phyloP scores from a whole-genome alignment of 2,888 invertebrate species.

The Conistra vaccinii region DNA sequence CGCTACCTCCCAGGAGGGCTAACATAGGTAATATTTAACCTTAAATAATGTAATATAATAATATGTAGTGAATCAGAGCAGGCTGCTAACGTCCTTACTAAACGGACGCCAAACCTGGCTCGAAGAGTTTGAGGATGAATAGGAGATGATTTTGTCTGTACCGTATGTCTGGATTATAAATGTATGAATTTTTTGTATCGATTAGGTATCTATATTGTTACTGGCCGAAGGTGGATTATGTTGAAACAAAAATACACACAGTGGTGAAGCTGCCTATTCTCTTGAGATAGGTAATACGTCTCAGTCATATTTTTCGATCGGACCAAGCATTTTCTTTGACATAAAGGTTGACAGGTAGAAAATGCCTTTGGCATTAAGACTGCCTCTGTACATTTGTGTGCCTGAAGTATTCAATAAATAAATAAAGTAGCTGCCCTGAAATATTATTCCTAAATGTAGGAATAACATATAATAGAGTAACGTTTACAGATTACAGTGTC shows the following conservation, averaged over 20 bases:
- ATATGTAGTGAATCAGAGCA: not conserved
- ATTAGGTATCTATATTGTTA: not conserved
- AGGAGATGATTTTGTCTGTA: not conserved
- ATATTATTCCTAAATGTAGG: conserved; percentile 6
- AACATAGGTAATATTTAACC: not conserved
- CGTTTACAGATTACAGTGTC: conserved; percentile 15
- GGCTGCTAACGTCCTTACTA: not conserved
- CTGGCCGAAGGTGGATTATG: no score
- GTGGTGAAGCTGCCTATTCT: not conserved
- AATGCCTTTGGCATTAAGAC: no score
- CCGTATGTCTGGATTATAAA: not conserved
- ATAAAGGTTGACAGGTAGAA: no score
- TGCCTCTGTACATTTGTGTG: no score
- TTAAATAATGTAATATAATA: not conserved
- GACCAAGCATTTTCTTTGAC: no score
- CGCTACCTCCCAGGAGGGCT: not conserved
- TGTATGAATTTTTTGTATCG: not conserved
- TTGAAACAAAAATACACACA: not conserved
- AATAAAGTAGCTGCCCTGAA: not conserved
- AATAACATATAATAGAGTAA: conserved; percentile 8
- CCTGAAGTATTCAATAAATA: no score
- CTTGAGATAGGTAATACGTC: no score
- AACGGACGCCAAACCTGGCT: not conserved
- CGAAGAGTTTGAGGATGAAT: not conserved
- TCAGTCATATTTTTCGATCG: no score